These are phyloP conservation scores for Ambastaia sidthimunki DNA, from an alignment of 2,797 vertebrate species.

Conservation along the genomic window DNA sequence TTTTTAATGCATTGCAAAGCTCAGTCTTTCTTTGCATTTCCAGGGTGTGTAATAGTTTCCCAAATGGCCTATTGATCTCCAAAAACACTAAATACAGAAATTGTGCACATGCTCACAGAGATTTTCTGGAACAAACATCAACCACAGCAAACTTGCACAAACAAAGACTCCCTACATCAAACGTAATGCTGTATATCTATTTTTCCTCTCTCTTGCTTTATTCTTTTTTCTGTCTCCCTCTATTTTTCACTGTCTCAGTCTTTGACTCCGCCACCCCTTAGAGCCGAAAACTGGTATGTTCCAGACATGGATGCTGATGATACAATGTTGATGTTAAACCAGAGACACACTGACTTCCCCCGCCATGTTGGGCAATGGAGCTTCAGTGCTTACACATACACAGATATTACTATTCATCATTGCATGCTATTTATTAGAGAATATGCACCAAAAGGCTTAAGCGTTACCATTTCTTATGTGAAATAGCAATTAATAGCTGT, in stretches of 20 bases:
- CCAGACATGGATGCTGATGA: conserved; percentile 56
- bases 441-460: background rate
- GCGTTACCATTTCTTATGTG: conserved; percentile 9
- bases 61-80: conserved; percentile 1
- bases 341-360: conserved; percentile 38
- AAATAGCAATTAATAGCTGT: background rate
- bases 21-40: conserved; percentile 20
- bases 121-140: background rate
- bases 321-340: conserved; percentile 57
- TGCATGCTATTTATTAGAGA: background rate
- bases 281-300: conserved; percentile 56
- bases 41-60: conserved; percentile 13
- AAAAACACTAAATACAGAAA: background rate
- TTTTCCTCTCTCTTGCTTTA: conserved; percentile 12
- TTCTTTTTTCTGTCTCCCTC: background rate
- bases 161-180: conserved; percentile 14
- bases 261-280: conserved; percentile 45
- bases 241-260: conserved; percentile 11
- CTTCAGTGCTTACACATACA: conserved; percentile 3
- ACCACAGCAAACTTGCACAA: conserved; percentile 5
- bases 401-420: conserved; percentile 24
- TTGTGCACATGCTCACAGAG: conserved; percentile 3
- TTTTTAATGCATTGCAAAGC: conserved; percentile 35
- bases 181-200: conserved; percentile 15
- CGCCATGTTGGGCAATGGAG: conserved; percentile 41